These are phyloP conservation scores for Myzus persicae DNA, from an alignment of 1,140 invertebrate species.

Conservation along the genomic window DNA sequence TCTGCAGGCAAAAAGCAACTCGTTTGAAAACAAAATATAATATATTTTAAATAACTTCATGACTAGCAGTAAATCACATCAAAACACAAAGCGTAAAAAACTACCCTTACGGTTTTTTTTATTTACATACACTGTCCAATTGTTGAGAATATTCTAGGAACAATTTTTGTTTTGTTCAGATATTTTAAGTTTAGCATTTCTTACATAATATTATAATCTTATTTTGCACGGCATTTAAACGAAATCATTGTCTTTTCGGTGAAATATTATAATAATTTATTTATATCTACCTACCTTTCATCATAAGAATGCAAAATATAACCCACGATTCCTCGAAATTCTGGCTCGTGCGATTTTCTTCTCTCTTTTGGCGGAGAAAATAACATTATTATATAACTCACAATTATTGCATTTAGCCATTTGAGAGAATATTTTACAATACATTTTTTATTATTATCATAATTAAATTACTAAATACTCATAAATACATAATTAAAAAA, in stretches of 20 bases:
- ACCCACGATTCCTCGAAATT: background rate
- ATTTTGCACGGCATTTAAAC: background rate
- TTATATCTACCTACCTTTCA: background rate
- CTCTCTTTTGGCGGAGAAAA: background rate
- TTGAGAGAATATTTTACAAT: background rate
- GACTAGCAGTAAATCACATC: background rate
- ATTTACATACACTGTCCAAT: background rate
- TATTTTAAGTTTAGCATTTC: background rate
- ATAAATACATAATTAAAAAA: background rate
- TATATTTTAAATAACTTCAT: constrained; percentile 5
- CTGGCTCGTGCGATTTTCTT: background rate
- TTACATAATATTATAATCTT: constrained; percentile 9
- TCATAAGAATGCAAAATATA: background rate
- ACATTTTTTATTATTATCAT: background rate
- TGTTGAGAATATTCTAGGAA: background rate
- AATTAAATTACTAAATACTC: background rate
- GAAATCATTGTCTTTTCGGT: background rate
- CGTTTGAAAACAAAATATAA: background rate
- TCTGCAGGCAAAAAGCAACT: background rate
- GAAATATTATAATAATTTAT: background rate
- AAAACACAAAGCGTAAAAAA: background rate
- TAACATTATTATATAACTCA: background rate
- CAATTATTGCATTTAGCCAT: background rate
- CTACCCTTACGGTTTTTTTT: background rate
- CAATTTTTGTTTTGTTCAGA: background rate